These are phyloP conservation scores for Synanthedon vespiformis DNA, from an alignment of 2,888 invertebrate species.

Conservation along the genomic window DNA sequence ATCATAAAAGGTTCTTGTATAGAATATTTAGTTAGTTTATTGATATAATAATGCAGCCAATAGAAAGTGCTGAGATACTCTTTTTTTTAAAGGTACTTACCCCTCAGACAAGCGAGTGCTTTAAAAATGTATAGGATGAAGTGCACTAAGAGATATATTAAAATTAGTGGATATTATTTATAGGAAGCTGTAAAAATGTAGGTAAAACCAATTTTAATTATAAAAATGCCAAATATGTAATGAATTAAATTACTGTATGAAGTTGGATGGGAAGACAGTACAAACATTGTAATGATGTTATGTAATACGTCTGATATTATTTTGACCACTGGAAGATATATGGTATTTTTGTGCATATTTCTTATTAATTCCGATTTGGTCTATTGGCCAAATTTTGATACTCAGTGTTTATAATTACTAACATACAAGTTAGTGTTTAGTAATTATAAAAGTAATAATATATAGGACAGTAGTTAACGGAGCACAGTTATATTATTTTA, in stretches of 20 bases:
- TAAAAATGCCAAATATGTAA: background rate
- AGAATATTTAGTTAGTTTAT: background rate
- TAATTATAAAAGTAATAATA: too few relatives aligned
- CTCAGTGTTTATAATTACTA: too few relatives aligned
- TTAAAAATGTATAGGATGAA: constrained; percentile 53
- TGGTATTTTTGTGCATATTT: background rate
- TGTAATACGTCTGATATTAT: background rate
- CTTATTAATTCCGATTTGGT: background rate
- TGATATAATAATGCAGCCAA: constrained; percentile 48
- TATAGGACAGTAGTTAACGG: too few relatives aligned
- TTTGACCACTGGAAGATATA: background rate
- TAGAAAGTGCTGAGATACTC: constrained; percentile 40
- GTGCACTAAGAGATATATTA: constrained; percentile 21
- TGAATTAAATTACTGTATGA: constrained; percentile 9
- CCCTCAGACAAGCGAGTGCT: constrained; percentile 36
- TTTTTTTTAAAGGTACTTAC: constrained; percentile 30
- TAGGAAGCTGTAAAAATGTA: too few relatives aligned
- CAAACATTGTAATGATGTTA: constrained; percentile 6
- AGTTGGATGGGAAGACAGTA: constrained; percentile 38
- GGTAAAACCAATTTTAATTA: too few relatives aligned
- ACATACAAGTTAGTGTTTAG: too few relatives aligned
- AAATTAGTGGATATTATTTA: too few relatives aligned
- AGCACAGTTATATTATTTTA: too few relatives aligned
- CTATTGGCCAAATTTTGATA: too few relatives aligned
- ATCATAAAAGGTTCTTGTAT: background rate